A percentile compares a stretch with the other conserved stretches of the same genome.
These are phyloP conservation scores for Mayetiola destructor DNA, from an alignment of 2,888 invertebrate genomes.

Conservation along the genomic window DNA sequence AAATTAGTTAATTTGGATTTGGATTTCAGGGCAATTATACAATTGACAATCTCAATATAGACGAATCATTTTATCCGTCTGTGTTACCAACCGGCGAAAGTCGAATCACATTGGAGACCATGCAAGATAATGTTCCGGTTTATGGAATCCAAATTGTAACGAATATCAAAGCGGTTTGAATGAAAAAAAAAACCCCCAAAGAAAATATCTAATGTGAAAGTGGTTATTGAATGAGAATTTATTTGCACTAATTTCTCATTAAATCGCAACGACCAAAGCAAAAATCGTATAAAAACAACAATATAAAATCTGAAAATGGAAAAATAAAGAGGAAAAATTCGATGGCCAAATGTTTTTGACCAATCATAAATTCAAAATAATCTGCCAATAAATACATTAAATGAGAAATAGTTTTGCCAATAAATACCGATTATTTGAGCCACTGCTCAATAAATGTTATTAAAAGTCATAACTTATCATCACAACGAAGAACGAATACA, in stretches of 20 bases:
- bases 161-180: neutral
- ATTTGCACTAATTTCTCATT: constrained; percentile 9
- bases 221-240: constrained; percentile 7
- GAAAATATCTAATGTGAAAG: neutral
- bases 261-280: neutral
- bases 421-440: constrained; percentile 12
- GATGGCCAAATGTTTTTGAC: neutral
- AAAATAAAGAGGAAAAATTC: neutral
- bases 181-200: neutral
- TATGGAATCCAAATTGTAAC: neutral
- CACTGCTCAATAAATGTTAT: constrained; percentile 11
- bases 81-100: neutral
- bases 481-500: too few relatives aligned
- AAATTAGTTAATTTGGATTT: neutral
- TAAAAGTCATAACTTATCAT: constrained; percentile 14
- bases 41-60: neutral
- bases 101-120: neutral
- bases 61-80: neutral
- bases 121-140: neutral
- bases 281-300: neutral
- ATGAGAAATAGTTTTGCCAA: constrained; percentile 10
- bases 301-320: neutral
- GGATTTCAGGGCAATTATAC: constrained; percentile 9
- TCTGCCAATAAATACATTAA: constrained; percentile 1
- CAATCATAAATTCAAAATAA: constrained; percentile 11